phyloP scores from a whole-genome alignment of 1,140 invertebrate species.

The Drosophila prosaltans region DNA sequence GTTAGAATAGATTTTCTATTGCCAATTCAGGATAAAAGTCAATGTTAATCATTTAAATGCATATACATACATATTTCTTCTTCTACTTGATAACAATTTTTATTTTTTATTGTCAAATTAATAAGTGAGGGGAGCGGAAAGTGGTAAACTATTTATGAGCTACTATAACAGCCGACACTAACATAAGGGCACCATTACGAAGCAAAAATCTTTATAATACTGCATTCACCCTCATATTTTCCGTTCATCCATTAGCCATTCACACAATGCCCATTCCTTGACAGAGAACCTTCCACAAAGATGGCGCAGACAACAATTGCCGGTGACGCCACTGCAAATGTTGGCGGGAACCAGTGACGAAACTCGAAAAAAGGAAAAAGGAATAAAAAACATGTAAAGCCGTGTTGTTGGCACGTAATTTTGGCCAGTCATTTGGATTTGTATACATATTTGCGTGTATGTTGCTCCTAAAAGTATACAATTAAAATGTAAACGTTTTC shows the following conservation, averaged over 20 bases:
- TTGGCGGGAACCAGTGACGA: slow-evolving; percentile 48
- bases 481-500: neutral
- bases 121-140: neutral
- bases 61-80: no score
- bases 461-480: neutral
- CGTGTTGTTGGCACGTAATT: neutral
- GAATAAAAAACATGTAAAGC: neutral
- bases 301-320: slow-evolving; percentile 42
- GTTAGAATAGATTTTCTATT: no score
- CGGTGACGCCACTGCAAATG: slow-evolving; percentile 66
- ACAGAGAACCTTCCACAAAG: slow-evolving; percentile 12
- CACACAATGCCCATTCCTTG: neutral
- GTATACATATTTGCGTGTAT: no score
- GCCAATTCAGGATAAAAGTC: no score
- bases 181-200: slow-evolving; percentile 70
- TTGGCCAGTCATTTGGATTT: neutral
- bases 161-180: slow-evolving; percentile 50
- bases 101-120: slow-evolving; percentile 28
- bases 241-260: neutral
- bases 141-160: slow-evolving; percentile 18
- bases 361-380: neutral
- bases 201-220: slow-evolving; percentile 60
- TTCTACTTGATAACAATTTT: no score
- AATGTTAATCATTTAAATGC: no score
- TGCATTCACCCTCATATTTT: slow-evolving; percentile 27